Evolutionary conservation across 2,113 vertebrate species (phyloP), one percentile per base, ranked within the genome.

Genomic region (Camelus bactrianus): DNA sequence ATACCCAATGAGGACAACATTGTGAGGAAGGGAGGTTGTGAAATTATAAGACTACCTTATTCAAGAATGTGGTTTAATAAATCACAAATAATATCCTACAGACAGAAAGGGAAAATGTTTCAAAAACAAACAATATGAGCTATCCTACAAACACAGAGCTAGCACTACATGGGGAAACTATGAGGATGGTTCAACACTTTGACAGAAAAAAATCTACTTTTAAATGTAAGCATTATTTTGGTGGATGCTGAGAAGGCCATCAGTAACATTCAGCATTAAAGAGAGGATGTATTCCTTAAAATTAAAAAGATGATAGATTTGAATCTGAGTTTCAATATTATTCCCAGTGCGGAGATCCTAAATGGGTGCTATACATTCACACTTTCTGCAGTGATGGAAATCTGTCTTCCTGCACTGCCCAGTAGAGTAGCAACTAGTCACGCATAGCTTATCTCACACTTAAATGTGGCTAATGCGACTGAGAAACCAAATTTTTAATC

Each of bases 201-300:
- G 24, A 89, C 42, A 85, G 20, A 72, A 83, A 95, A 93, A 52
- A 52, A 80, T 80, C 60, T 38, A 67, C 62, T 93, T 88, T 79
- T 81, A 93, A 94, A 77, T 64, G 16, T 65, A 88, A 80, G 88
- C 93, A 92, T 73, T 94, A 30, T 69, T 93, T 86, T 69, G 50
- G 8, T 84, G 73, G 72, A 82, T 85, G 17, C 73, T 38, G 9
- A 83, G 26, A 73, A 96, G 35, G 12, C 16, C 54, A 84, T 82
- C 50, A 32, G 56, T 76, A 79, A 87, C 14, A 69, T 91, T 83
- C 30, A 89, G 77, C 0, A 38, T 64, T 80, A 93, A 95, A 93
- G 32, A 87, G 35, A 52, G 54, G 28, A 84, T 79, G 28, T 42
- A 62, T 62, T 67, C 56, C 56, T 67, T 67, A 58, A 70, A 65